A percentile compares a stretch with the other conserved stretches of the same genome.
Conservation (phyloP, 2,888 invertebrate genomes). For the Drosophila anceps region DNA sequence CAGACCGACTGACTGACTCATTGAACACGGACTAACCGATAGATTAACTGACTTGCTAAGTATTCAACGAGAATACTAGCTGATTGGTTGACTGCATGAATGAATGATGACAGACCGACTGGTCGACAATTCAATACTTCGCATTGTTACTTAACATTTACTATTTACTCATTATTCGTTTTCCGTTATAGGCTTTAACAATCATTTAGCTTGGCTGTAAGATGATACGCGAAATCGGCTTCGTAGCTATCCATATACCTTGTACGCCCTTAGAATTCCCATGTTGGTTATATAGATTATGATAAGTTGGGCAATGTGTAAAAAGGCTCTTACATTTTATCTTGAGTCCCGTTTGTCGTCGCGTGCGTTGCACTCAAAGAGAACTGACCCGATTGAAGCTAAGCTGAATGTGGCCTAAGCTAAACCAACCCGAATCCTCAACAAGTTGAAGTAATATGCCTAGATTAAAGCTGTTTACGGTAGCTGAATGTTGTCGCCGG, state of each 20-base stretch:
- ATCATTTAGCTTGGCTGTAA: neutral
- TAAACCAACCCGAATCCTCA: constrained; percentile 5
- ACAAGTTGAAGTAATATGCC: constrained; percentile 40
- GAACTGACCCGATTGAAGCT: constrained; percentile 16
- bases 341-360: neutral
- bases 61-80: no score
- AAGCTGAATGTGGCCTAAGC: neutral
- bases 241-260: neutral
- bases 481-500: constrained; percentile 48
- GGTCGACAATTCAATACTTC: neutral
- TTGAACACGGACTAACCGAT: neutral
- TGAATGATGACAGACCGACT: neutral
- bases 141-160: neutral
- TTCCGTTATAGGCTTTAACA: neutral
- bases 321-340: neutral
- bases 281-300: constrained; percentile 7
- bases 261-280: neutral
- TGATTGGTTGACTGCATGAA: neutral
- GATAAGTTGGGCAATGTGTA: neutral
- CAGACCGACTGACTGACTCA: neutral
- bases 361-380: neutral
- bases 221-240: neutral
- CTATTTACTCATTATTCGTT: neutral
- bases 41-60: no score
- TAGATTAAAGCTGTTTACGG: constrained; percentile 52